phyloP scores from a whole-genome alignment of 1,140 invertebrate species.

The Hestina assimilis region DNA sequence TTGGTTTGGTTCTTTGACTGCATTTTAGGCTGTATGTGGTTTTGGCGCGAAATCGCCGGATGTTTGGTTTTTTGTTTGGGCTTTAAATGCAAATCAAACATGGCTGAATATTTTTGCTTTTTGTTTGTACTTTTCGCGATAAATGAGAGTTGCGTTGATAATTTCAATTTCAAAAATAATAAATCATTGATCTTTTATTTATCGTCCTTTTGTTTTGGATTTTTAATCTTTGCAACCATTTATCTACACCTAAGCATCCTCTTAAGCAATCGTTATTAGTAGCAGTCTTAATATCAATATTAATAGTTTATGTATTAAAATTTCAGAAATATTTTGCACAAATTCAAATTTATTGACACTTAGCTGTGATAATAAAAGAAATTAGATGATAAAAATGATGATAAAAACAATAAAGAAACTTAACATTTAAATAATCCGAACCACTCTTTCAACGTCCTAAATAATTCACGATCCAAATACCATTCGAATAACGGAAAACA shows the following conservation, averaged over 20 bases:
- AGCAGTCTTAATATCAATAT: too few species aligned
- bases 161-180: conserved; percentile 2
- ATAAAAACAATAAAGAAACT: not conserved
- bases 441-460: not conserved
- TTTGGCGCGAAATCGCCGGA: conserved; percentile 59
- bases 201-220: too few species aligned
- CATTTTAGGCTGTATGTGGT: conserved; percentile 54
- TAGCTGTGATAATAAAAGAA: not conserved
- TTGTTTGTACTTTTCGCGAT: conserved; percentile 6
- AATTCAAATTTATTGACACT: too few species aligned
- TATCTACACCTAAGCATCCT: too few species aligned
- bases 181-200: too few species aligned
- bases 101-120: conserved; percentile 31
- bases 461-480: conserved; percentile 25
- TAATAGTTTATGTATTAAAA: too few species aligned
- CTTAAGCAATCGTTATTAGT: too few species aligned
- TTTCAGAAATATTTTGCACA: too few species aligned
- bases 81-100: conserved; percentile 62
- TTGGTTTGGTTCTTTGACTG: conserved; percentile 63
- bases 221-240: too few species aligned
- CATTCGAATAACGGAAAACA: conserved; percentile 40
- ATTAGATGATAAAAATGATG: too few species aligned
- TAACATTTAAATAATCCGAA: conserved; percentile 1
- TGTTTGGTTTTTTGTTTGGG: conserved; percentile 49
- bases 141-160: conserved; percentile 2